A percentile compares a stretch with the other conserved stretches of the same genome.
These are phyloP conservation scores for crab-eating macaque (Macaca fascicularis) DNA, from an alignment of 2,113 vertebrate species.

Conservation along the genomic window T2T-MFA8v1.1 NC_088394.1:49521001-49521500, in stretches of 20 bases:
- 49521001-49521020: conserved; percentile 99
- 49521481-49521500: conserved; percentile 63
- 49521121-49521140: conserved; percentile 94
- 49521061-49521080: conserved; percentile 94
- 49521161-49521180: conserved; percentile 93
- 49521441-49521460: conserved; percentile 58
- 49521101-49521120: conserved; percentile 98
- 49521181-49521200: conserved; percentile 87
- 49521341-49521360: conserved; percentile 97
- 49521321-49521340: conserved; percentile 95
- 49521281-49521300: conserved; percentile 93
- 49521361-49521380: conserved; percentile 93
- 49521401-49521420: conserved; percentile 77
- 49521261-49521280: conserved; percentile 94
- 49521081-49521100: conserved; percentile 95
- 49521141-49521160: conserved; percentile 91
- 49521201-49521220: conserved; percentile 67
- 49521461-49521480: conserved; percentile 65
- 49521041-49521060: conserved; percentile 97
- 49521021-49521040: conserved; percentile 99
- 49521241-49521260: conserved; percentile 93
- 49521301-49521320: conserved; percentile 98
- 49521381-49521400: conserved; percentile 82
- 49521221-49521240: conserved; percentile 84
- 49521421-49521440: neutral